Conservation (phyloP, 2,888 invertebrate species). For the Germaria angustata region DNA sequence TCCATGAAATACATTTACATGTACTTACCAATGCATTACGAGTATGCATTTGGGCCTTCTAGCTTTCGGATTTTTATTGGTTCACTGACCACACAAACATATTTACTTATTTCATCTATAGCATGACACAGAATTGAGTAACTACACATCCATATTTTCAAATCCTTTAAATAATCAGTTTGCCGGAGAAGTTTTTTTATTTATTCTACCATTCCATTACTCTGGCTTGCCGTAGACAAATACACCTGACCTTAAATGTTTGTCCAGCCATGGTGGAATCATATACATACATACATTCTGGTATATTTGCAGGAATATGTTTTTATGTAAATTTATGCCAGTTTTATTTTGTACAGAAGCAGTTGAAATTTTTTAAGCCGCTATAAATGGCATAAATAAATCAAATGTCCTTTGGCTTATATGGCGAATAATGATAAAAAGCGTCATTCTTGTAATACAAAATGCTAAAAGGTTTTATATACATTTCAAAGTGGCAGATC, state of each 20-base stretch:
- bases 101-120: neutral
- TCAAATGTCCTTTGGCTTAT: too few species aligned
- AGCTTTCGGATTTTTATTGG: constrained; percentile 32
- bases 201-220: neutral
- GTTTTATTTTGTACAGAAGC: too few species aligned
- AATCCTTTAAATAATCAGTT: constrained; percentile 34
- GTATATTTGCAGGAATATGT: neutral
- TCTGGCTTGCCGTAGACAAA: neutral
- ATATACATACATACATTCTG: neutral
- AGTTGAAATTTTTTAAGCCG: too few species aligned
- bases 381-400: too few species aligned
- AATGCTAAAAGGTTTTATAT: too few species aligned
- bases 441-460: too few species aligned
- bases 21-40: neutral
- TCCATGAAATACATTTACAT: neutral
- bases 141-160: neutral
- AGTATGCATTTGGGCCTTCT: neutral
- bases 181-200: neutral
- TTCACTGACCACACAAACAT: constrained; percentile 7
- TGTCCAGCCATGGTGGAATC: neutral
- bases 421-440: too few species aligned
- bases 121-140: neutral
- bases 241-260: neutral
- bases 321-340: neutral
- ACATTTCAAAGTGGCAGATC: too few species aligned